Evolutionary conservation across 2,888 invertebrate genomes (phyloP), one percentile per base, ranked within the genome.

Genomic region (Lissocephala sabroskyi): DNA sequence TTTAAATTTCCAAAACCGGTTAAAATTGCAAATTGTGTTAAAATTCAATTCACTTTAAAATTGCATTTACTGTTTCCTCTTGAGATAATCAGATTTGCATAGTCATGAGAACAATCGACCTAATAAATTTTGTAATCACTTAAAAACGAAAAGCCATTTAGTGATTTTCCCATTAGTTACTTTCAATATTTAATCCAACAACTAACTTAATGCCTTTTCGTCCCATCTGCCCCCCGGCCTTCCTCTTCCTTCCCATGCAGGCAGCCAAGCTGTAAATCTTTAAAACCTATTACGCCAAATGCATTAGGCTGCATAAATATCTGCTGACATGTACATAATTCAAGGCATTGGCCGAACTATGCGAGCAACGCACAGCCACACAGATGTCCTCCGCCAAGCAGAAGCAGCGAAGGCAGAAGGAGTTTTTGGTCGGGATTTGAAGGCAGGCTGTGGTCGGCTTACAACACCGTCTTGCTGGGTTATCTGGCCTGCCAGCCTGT

Each of bases 161-260:
- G 37, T 23, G 28, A 41, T 51, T 51, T n/a, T n/a, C n/a, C n/a
- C n/a, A n/a, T 58, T 52, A 52, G 28, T 28, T 46, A n/a, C n/a
- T 10, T 52, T 56, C 52, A 58, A 58, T 56, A 58, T 56, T 58
- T 56, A 44, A 6, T 18, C 37, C 17, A 14, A n/a, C n/a, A n/a
- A n/a, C n/a, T n/a, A n/a, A n/a, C n/a, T n/a, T n/a, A n/a, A n/a
- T n/a, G n/a, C n/a, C 11, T 32, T 2, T 32, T 32, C 13, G 5
- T 10, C 6, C 35, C 13, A 35, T 14, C 61, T 77, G 79, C 48
- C 79, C 79, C 62, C 79, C 79, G 46, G 76, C 80, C 63, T 81
- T 80, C 33, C 79, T 13, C 30, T n/a, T n/a, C n/a, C n/a, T n/a
- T 6, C 30, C 11, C 30, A n/a, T 6, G n/a, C 30, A 1, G 10